Evolutionary conservation across 2,888 invertebrate species (phyloP).

Genomic region (Panzeria rudis): DNA sequence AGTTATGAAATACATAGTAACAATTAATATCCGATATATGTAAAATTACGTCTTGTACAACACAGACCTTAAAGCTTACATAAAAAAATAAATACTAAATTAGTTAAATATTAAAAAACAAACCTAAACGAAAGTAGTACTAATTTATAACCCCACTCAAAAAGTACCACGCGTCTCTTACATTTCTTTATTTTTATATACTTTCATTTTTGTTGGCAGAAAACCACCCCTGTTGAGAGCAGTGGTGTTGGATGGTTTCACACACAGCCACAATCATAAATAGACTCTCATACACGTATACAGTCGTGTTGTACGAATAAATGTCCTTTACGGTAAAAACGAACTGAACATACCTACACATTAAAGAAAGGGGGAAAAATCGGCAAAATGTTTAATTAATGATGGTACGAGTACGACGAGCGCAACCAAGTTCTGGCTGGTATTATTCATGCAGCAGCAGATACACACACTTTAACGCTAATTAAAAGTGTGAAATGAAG

Average conservation of each 20-base stretch:
- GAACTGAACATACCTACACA: background rate
- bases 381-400: constrained; percentile 17
- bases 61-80: no score
- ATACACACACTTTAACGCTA: constrained; percentile 69
- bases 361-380: constrained; percentile 9
- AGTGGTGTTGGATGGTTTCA: constrained; percentile 21
- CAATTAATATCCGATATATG: no score
- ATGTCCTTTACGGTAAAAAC: constrained; percentile 6
- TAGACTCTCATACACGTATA: background rate
- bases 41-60: no score
- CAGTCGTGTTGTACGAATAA: background rate
- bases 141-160: background rate
- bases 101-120: no score
- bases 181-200: background rate
- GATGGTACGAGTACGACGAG: constrained; percentile 13
- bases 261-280: background rate
- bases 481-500: constrained; percentile 65
- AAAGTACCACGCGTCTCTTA: background rate
- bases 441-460: constrained; percentile 36
- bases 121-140: background rate
- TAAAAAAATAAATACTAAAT: no score
- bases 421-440: constrained; percentile 5
- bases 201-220: constrained; percentile 50
- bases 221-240: constrained; percentile 37
- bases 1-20: no score